A percentile compares a stretch with the other conserved stretches of the same genome.
Evolutionary conservation across 2,113 vertebrate genomes (phyloP).

Genomic region (Thymallus thymallus): DNA sequence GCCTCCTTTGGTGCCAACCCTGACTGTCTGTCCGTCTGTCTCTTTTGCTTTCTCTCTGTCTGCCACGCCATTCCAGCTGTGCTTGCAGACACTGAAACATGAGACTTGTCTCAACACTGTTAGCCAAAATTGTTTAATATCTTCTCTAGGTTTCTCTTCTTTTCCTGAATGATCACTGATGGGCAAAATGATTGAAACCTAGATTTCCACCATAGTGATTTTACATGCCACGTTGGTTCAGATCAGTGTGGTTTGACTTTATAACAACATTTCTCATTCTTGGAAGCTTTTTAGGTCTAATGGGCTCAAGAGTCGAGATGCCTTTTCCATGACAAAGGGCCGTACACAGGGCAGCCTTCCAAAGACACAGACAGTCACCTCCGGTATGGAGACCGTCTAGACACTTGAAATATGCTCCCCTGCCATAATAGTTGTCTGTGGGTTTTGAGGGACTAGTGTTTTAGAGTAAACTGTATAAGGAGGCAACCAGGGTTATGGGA

Average conservation of each 20-base stretch:
- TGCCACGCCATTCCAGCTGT: slow-evolving; percentile 1
- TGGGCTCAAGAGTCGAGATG: too few relatives aligned
- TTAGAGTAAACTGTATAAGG: neutral
- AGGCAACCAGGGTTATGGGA: neutral
- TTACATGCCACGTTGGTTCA: too few relatives aligned
- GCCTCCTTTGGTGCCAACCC: neutral
- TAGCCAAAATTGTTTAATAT: too few relatives aligned
- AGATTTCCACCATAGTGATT: too few relatives aligned
- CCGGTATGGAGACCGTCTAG: slow-evolving; percentile 14
- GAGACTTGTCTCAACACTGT: too few relatives aligned
- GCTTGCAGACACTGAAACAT: neutral
- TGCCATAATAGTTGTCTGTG: slow-evolving; percentile 17
- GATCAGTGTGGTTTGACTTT: too few relatives aligned
- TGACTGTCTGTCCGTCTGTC: neutral
- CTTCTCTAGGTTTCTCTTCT: too few relatives aligned
- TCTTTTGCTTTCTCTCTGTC: neutral
- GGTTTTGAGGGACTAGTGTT: neutral
- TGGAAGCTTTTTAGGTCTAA: too few relatives aligned
- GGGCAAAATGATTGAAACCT: too few relatives aligned
- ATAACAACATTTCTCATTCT: too few relatives aligned
- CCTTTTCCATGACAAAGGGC: too few relatives aligned
- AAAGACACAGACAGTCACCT: neutral
- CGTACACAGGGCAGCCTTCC: neutral
- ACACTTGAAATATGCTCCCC: slow-evolving; percentile 7
- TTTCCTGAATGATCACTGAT: too few relatives aligned